Evolutionary conservation across 2,797 vertebrate species (phyloP), one percentile per base, ranked within the genome.

Genomic region (Kryptopterus vitreolus): DNA sequence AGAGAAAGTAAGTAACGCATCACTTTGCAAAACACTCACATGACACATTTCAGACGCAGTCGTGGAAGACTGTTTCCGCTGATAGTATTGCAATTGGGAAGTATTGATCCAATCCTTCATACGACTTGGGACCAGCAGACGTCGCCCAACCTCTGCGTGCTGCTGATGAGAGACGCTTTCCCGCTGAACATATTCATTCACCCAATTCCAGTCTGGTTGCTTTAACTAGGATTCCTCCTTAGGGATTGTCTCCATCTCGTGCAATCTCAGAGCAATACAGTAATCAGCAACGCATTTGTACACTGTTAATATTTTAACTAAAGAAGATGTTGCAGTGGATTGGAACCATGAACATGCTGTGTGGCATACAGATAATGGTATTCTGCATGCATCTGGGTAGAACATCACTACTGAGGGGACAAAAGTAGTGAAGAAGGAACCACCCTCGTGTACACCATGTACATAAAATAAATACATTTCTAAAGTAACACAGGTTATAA

Each of bases 1-100:
- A 29, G 10, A 75, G 55, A 58, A 46, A 75, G 72, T 75, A 59
- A 75, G 72, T 75, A 75, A 24, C 26, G 53, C 72, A 75, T 59
- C 55, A 75, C 71, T 74, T 35, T 29, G n/a, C 50, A 57, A 2
- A 33, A 55, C 69, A 31, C 48, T 53, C 18, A 22, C 65, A 68
- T 46, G 12, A 22, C 26, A 20, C 2, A 53, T 8, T 3, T 33
- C 31, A 55, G 29, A n/a, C 4, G 29, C 70, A 58, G 52, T 70
- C 3, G 1, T 26, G 0, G 12, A 10, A 33, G 20, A 0, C 18
- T 38, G 22, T 18, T 43, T 3, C 9, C 22, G 3, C 24, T 50
- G 26, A 55, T 33, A 16, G 3, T 13, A n/a, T 22, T 12, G 1
- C 18, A 22, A 31, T 35, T 12, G 3, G n/a, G 6, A 38, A 43